Evolutionary conservation across 1,140 invertebrate species (phyloP), one percentile per base, ranked within the genome.

Genomic region (Drosophila biarmipes): DNA sequence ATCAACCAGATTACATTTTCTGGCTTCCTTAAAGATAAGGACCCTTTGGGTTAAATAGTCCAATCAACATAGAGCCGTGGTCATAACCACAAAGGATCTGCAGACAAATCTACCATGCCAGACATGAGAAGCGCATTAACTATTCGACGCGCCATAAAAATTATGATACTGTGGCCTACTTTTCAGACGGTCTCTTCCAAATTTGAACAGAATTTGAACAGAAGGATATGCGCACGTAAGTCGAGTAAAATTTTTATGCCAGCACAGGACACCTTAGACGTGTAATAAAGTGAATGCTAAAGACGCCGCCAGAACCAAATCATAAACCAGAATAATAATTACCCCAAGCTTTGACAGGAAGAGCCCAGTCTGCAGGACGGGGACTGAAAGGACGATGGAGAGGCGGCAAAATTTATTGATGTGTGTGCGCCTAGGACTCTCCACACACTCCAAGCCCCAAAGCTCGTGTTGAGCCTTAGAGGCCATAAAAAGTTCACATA

Each of bases 241-340:
- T 56, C 52, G 55, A 73, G 80, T 80, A 80, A 85, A 86, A 78
- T 69, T 87, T 82, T 86, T 87, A 86, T 86, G 66, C 46, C 74
- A 27, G 24, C 51, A 43, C 57, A 21, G 62, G 43, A 64, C 74
- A 82, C 82, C 78, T 81, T 79, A 71, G 63, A 69, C 68, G 78
- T 52, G 73, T 80, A 87, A 82, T 87, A 87, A 87, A 87, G 79
- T 73, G 77, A 87, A 86, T 86, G 87, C 73, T 87, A 82, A 86
- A 76, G 79, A 89, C 80, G 84, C 37, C 73, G 64, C 27, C 62
- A 49, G 43, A 67, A 53, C 63, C 79, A 76, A 87, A 89, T 82
- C 84, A 87, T 87, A 87, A 87, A 87, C 84, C 84, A 87, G 87
- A 87, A 87, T 90, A 87, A 87, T 87, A 87, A 87, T 87, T 87